Evolutionary conservation across 2,113 vertebrate genomes (phyloP), one percentile per base, ranked within the genome.

Genomic region (Sitta europaea): DNA sequence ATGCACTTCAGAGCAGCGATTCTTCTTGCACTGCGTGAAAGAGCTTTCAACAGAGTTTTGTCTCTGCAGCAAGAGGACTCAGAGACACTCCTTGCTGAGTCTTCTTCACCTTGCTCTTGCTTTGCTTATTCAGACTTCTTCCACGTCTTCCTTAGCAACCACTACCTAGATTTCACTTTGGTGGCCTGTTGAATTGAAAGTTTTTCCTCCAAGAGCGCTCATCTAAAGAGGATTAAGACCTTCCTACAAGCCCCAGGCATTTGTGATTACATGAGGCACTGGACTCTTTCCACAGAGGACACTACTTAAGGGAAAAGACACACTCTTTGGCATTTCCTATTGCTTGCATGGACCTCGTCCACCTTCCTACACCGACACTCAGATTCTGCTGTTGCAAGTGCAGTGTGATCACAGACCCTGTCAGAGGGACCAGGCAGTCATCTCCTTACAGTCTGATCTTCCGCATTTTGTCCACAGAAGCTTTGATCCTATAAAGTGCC

Each of bases 1-100:
- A 98, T 96, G 96, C 90, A 59, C 96, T 97, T 98, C 95, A 96
- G 83, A 85, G 81, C 90, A 88, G 93, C 17, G 75, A 97, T 97
- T 96, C 94, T 96, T 97, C 97, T 96, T 95, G 73, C 2, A 0
- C 79, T 72, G 21, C 9, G 11, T 83, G 92, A 96, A 96, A 96
- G 55, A 86, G 53, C 55, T 96, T 91, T 95, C 92, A 89, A 88
- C 83, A 94, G 84, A 86, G 62, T 92, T 83, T 92, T 93, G 78
- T 94, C 90, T 97, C 83, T 92, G 94, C 90, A 96, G 89, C 75
- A 94, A 62, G n/a, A 13, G 91, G 65, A 91, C 81, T 94, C 93
- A 80, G 93, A 95, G 90, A 91, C 63, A 53, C 76, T 95, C 92
- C 88, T 94, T 1, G 0, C 73, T 81, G 83, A 87, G 45, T 48